These are phyloP conservation scores for Pipistrellus pygmaeus DNA, from an alignment of 2,797 vertebrate genomes.

Conservation along the genomic window DNA sequence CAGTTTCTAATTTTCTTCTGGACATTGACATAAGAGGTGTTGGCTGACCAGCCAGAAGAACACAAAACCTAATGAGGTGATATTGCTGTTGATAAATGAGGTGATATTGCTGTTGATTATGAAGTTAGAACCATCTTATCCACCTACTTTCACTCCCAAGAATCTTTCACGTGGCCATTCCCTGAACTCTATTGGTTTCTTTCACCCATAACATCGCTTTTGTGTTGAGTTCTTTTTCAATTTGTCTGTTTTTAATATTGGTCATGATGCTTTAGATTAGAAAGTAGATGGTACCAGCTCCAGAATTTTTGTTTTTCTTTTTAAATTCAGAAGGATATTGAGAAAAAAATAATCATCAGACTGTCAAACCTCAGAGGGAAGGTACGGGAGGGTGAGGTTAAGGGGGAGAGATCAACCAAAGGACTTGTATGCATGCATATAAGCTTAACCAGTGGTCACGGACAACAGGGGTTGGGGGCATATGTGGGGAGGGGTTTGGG, in stretches of 20 bases:
- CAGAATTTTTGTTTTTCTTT: background rate
- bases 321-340: background rate
- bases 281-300: background rate
- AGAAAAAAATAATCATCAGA: background rate
- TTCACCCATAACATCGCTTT: background rate
- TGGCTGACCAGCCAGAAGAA: background rate
- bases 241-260: background rate
- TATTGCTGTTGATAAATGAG: too few species aligned
- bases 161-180: background rate
- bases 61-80: background rate
- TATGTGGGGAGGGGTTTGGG: too few species aligned
- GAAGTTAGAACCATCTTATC: background rate
- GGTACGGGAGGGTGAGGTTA: too few species aligned
- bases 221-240: background rate
- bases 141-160: background rate
- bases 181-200: background rate
- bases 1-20: background rate
- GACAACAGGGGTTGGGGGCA: too few species aligned
- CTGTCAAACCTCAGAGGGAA: too few species aligned
- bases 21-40: background rate
- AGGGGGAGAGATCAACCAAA: too few species aligned
- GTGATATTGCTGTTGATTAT: background rate
- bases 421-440: too few species aligned
- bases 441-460: too few species aligned
- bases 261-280: background rate